Evolutionary conservation across 1,140 invertebrate genomes (phyloP).

Genomic region (Macrobrachium nipponense): DNA sequence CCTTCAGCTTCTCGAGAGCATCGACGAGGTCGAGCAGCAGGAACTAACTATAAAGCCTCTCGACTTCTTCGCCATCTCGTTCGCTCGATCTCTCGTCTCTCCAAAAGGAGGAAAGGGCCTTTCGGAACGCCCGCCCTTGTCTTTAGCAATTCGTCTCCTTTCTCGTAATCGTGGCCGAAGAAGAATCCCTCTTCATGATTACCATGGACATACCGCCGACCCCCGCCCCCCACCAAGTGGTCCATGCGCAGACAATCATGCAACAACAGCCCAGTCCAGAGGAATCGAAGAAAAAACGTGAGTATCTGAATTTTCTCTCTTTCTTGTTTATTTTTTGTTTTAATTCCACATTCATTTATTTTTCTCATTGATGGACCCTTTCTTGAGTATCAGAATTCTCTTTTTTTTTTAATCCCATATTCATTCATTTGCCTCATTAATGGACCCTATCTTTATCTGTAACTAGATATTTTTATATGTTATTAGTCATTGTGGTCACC

Average conservation of each 20-base stretch:
- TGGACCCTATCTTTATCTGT: neutral
- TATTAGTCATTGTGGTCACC: too few relatives aligned
- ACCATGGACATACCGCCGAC: constrained; percentile 61
- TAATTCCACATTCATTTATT: neutral
- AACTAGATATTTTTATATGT: too few relatives aligned
- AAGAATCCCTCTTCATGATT: constrained; percentile 60
- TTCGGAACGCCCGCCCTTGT: too few relatives aligned
- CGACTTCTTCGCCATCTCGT: too few relatives aligned
- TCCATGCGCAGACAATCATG: constrained; percentile 56
- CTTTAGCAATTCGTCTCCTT: neutral
- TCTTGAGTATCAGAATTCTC: constrained; percentile 35
- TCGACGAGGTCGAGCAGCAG: too few relatives aligned
- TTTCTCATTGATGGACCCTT: neutral
- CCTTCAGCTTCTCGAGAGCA: too few relatives aligned
- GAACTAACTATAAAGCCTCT: too few relatives aligned
- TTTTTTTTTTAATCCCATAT: neutral
- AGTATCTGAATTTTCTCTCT: constrained; percentile 24
- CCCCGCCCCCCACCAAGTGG: constrained; percentile 50
- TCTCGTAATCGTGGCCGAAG: constrained; percentile 35
- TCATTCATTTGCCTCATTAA: neutral
- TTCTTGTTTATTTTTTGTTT: neutral
- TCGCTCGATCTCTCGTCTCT: too few relatives aligned
- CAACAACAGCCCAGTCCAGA: constrained; percentile 46
- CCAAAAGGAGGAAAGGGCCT: too few relatives aligned
- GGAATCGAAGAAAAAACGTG: constrained; percentile 62